A percentile compares a stretch with the other conserved stretches of the same genome.
Evolutionary conservation across 2,888 invertebrate species (phyloP).

Genomic region (Entomobrya proxima): DNA sequence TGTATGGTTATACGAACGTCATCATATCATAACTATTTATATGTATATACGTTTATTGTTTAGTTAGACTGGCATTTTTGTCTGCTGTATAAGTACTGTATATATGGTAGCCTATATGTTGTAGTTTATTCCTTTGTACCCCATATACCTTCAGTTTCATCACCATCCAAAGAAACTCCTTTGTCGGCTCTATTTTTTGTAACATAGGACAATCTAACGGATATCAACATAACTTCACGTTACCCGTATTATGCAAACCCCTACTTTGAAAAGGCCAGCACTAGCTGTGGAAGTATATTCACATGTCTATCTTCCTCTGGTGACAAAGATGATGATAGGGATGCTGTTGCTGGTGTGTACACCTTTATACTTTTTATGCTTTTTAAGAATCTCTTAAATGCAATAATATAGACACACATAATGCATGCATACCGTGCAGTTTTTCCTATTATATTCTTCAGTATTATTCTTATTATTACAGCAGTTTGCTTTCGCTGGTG

Average conservation of each 20-base stretch:
- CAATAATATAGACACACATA: background rate
- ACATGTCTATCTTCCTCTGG: constrained; percentile 15
- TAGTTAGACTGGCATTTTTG: background rate
- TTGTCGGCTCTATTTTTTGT: constrained; percentile 61
- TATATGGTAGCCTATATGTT: constrained; percentile 2
- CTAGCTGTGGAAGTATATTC: constrained; percentile 6
- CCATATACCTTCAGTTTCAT: constrained; percentile 40
- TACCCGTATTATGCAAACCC: constrained; percentile 18
- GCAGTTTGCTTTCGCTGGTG: too few relatives aligned
- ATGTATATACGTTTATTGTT: constrained; percentile 6
- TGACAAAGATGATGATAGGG: constrained; percentile 54
- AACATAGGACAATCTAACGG: constrained; percentile 57
- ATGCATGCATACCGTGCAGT: background rate
- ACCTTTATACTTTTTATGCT: constrained; percentile 25
- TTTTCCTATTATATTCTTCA: too few relatives aligned
- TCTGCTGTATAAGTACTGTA: background rate
- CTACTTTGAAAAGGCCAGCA: background rate
- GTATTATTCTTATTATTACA: too few relatives aligned
- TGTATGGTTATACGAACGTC: background rate
- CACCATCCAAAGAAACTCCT: constrained; percentile 50
- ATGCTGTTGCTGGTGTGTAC: constrained; percentile 27
- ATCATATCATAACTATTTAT: background rate
- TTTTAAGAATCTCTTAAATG: background rate
- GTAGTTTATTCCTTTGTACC: constrained; percentile 67
- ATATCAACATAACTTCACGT: constrained; percentile 59